Conservation (phyloP, 2,113 vertebrate genomes). For the Prolemur simus region DNA sequence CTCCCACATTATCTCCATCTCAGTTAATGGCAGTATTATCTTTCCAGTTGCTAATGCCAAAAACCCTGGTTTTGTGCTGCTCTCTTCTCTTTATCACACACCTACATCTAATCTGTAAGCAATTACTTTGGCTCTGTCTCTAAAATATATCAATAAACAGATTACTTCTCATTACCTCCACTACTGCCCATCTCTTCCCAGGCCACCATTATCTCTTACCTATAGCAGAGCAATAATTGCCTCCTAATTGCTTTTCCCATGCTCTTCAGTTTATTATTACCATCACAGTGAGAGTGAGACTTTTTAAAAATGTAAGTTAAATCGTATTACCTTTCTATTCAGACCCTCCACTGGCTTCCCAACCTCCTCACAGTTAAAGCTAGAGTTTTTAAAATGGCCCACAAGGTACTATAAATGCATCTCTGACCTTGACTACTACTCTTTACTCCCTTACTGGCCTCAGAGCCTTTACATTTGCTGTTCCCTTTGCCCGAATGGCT, state of each 20-base stretch:
- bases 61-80: background rate
- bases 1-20: background rate
- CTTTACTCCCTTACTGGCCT: background rate
- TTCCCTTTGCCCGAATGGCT: background rate
- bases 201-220: background rate
- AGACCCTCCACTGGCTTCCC: background rate
- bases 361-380: background rate
- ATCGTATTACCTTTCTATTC: background rate
- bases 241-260: background rate
- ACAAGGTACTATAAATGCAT: background rate
- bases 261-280: background rate
- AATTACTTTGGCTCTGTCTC: background rate
- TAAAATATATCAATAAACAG: background rate
- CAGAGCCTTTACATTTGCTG: background rate
- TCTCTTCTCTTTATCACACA: background rate
- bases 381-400: background rate
- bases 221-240: background rate
- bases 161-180: background rate
- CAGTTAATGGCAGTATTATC: background rate
- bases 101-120: background rate
- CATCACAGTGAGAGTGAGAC: background rate
- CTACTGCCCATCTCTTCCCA: background rate
- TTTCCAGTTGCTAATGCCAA: background rate
- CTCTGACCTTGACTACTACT: background rate
- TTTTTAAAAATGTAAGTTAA: background rate